Evolutionary conservation across 2,113 vertebrate genomes (phyloP).

Genomic region (Gila orcuttii): DNA sequence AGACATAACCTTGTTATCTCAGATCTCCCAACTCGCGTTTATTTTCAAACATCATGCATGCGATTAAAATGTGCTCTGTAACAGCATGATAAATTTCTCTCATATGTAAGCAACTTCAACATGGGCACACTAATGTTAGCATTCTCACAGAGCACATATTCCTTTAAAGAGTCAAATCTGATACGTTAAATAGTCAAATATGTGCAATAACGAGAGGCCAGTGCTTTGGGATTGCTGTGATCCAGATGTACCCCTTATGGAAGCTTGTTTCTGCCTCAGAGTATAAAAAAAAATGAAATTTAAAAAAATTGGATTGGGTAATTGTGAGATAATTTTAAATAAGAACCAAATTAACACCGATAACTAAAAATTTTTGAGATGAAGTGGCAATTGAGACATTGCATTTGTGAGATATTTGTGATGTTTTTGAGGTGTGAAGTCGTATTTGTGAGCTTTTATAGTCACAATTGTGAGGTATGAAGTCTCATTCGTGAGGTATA

Average conservation of each 20-base stretch:
- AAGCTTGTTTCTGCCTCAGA: not conserved
- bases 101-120: not conserved
- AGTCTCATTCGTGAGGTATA: not conserved
- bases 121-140: not conserved
- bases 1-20: conserved; percentile 5
- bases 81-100: not conserved
- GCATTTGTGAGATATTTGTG: not conserved
- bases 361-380: not conserved
- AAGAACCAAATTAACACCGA: not conserved
- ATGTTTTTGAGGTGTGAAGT: not conserved
- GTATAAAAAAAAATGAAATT: no score
- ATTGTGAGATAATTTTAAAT: not conserved
- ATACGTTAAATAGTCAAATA: not conserved
- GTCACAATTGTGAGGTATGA: not conserved
- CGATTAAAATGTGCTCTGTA: not conserved
- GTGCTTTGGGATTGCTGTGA: not conserved
- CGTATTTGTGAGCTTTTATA: not conserved
- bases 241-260: not conserved
- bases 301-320: not conserved
- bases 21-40: conserved; percentile 5
- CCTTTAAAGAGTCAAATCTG: not conserved
- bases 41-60: not conserved
- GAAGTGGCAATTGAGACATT: not conserved
- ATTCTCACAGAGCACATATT: not conserved
- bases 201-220: not conserved